A percentile compares a stretch with the other conserved stretches of the same genome.
phyloP scores from a whole-genome alignment of 2,888 invertebrate genomes.

The Uropetala carovei region DNA sequence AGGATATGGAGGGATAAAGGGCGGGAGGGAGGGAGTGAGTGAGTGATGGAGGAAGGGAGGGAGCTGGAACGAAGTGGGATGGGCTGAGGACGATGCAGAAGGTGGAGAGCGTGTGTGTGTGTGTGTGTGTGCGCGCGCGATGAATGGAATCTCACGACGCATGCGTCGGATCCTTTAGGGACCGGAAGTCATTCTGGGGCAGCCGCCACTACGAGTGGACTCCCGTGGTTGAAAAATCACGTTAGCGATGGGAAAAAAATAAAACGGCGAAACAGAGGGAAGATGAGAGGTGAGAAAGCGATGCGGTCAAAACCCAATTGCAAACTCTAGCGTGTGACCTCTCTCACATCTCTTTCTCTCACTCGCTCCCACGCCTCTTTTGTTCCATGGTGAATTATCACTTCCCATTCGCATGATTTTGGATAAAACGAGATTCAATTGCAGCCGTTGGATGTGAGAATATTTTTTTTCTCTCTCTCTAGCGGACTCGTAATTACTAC shows the following conservation, averaged over 20 bases:
- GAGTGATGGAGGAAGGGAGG: not conserved
- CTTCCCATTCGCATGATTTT: too few species aligned
- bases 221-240: slow-evolving; percentile 25
- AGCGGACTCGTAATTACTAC: too few species aligned
- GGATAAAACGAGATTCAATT: too few species aligned
- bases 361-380: not conserved
- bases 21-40: slow-evolving; percentile 27
- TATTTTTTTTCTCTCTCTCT: too few species aligned
- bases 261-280: not conserved
- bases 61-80: not conserved
- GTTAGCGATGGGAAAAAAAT: not conserved
- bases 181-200: slow-evolving; percentile 60
- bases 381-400: too few species aligned
- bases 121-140: not conserved
- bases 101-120: not conserved
- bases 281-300: not conserved
- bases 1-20: not conserved
- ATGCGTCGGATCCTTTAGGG: slow-evolving; percentile 55
- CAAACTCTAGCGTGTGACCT: not conserved
- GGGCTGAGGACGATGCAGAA: not conserved
- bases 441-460: too few species aligned
- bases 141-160: slow-evolving; percentile 50
- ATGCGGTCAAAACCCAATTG: not conserved
- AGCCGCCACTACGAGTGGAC: not conserved
- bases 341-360: not conserved